Evolutionary conservation across 37 sponge, comb jelly and placozoan species (phyloP).

Genomic region (Geodia barretti): DNA sequence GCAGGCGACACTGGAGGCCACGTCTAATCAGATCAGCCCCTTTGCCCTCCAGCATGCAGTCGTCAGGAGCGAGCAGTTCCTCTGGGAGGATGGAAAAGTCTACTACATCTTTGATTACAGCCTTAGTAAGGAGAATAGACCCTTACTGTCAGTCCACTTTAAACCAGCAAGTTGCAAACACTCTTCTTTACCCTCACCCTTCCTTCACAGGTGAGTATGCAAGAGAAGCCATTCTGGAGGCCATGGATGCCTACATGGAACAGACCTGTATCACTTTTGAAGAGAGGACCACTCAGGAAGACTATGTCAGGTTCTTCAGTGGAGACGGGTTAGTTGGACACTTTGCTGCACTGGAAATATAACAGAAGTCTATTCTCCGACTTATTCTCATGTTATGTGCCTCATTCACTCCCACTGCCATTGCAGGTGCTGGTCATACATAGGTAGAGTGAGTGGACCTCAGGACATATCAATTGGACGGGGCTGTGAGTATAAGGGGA

Average conservation of each 20-base stretch:
- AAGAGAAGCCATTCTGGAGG: constrained; percentile 12
- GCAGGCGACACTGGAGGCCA: constrained; percentile 18
- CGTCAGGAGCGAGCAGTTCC: not conserved
- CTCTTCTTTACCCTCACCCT: too few species aligned
- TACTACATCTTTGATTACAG: constrained; percentile 32
- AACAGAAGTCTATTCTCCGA: not conserved
- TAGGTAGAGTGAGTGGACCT: constrained; percentile 54
- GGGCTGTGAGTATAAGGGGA: constrained; percentile 62
- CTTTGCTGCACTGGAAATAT: too few species aligned
- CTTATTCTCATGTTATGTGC: not conserved
- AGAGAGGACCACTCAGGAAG: constrained; percentile 18
- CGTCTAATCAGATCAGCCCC: constrained; percentile 11
- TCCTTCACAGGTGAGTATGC: constrained; percentile 21
- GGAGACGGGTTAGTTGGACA: constrained; percentile 32
- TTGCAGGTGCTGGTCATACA: constrained; percentile 60
- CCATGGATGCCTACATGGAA: constrained; percentile 36
- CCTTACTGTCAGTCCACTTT: too few species aligned
- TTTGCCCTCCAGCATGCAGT: constrained; percentile 48
- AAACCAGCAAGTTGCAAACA: too few species aligned
- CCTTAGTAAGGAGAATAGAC: constrained; percentile 46
- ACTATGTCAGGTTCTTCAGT: constrained; percentile 66
- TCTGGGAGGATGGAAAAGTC: constrained; percentile 33
- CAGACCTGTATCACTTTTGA: constrained; percentile 59
- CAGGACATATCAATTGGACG: constrained; percentile 76
- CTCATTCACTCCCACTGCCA: not conserved